Conservation (phyloP, 1,140 invertebrate genomes). For the Zaprionus kolodkinae region DNA sequence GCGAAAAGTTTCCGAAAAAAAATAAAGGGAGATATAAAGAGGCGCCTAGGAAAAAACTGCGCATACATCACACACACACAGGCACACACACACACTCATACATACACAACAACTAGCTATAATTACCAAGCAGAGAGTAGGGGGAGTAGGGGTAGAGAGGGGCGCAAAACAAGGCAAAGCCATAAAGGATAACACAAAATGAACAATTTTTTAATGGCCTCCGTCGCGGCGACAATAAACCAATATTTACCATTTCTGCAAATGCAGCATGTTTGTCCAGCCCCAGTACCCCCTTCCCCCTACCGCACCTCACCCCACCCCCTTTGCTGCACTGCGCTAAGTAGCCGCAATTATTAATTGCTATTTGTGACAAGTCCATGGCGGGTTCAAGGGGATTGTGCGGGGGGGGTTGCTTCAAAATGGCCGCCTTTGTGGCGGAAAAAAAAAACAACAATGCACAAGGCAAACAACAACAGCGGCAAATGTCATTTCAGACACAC, state of each 20-base stretch:
- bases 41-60: slow-evolving; percentile 34
- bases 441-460: slow-evolving; percentile 28
- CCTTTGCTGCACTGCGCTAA: slow-evolving; percentile 45
- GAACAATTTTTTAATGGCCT: slow-evolving; percentile 57
- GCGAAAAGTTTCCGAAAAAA: slow-evolving; percentile 25
- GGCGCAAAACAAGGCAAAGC: slow-evolving; percentile 61
- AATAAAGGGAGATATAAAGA: not conserved
- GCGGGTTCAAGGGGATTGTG: not conserved
- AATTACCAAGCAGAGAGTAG: slow-evolving; percentile 60
- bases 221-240: slow-evolving; percentile 47
- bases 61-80: slow-evolving; percentile 18
- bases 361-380: slow-evolving; percentile 60
- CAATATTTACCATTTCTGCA: slow-evolving; percentile 72
- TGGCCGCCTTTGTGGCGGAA: slow-evolving; percentile 62
- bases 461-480: slow-evolving; percentile 41
- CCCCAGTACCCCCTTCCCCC: not conserved
- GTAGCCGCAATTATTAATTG: slow-evolving; percentile 79
- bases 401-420: slow-evolving; percentile 46
- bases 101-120: slow-evolving; percentile 67
- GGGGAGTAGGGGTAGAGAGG: not conserved
- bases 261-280: slow-evolving; percentile 35
- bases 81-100: slow-evolving; percentile 24
- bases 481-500: slow-evolving; percentile 62
- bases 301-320: slow-evolving; percentile 7
- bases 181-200: slow-evolving; percentile 75